Evolutionary conservation across 2,113 vertebrate species (phyloP), one percentile per base, ranked within the genome.

Genomic region (Pungitius pungitius): DNA sequence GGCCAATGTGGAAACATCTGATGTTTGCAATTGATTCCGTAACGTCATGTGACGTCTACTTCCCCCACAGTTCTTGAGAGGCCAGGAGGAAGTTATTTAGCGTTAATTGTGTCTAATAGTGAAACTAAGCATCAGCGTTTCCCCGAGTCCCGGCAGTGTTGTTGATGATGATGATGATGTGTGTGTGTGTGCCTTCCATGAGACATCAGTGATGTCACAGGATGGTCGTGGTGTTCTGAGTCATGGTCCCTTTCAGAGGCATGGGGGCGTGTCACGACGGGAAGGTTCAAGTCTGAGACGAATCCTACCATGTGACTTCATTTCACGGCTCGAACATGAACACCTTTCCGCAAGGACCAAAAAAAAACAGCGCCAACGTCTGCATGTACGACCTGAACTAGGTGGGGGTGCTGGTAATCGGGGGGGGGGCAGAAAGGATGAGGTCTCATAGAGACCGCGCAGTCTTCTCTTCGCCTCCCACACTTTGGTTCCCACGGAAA

Each of bases 41-140:
- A 10, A 27, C 2, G 71, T 51, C 65, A 64, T 55, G 18, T 54
- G 35, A 55, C 2, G 8, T 27, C 3, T 39, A 3, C 11, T 33
- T 54, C 33, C 10, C 27, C 30, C 15, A 43, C 43, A 42, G 4
- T 8, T 52, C 30, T 60, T 58, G 33, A 55, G 9, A 45, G 37
- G 42, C 61, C 61, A 18, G 20, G 26, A 66, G 24, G 60, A 77
- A 63, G 68, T 72, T 63, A 73, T 73, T 69, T 52, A 43, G 33
- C 51, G 13, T 65, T 43, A 14, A 26, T 56, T 8, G 40, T 30
- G 45, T 67, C 54, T 33, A 2, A 71, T 37, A 35, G 35, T 67
- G 81, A 79, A 83, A 85, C 68, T 22, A 40, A 52, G 7, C 6
- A 47, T 37, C 18, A 79, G 14, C 49, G 49, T 75, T 85, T 85